phyloP scores from a whole-genome alignment of 2,113 vertebrate genomes.

The Panthera uncia region DNA sequence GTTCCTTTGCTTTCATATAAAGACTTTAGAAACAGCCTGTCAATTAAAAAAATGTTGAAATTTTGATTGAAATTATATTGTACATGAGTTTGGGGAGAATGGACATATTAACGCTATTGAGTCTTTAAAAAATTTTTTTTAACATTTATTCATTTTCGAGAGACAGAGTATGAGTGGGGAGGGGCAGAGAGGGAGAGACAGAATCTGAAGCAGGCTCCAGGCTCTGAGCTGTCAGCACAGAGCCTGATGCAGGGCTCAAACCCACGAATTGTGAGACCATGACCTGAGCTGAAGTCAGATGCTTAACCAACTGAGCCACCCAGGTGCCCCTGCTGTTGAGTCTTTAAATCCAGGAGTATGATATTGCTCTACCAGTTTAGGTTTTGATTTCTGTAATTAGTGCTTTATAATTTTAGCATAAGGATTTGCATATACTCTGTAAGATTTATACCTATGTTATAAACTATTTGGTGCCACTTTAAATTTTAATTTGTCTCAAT shows the following conservation, averaged over 20 bases:
- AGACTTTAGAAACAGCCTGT: not conserved
- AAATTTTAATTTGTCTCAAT: not conserved
- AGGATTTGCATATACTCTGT: not conserved
- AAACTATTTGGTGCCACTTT: not conserved
- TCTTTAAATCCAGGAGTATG: not conserved
- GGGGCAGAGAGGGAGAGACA: too few species aligned
- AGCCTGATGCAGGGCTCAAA: too few species aligned
- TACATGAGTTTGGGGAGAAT: not conserved
- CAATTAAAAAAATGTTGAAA: not conserved
- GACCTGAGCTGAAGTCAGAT: too few species aligned
- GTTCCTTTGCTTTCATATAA: not conserved
- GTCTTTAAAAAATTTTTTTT: not conserved
- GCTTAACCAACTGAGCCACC: too few species aligned
- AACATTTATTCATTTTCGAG: too few species aligned
- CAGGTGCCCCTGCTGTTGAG: not conserved
- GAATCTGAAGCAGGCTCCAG: too few species aligned
- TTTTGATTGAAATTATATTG: not conserved
- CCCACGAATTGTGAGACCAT: too few species aligned
- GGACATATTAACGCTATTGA: not conserved
- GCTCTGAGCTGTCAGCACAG: too few species aligned
- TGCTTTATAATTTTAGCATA: not conserved
- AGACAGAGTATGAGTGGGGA: too few species aligned
- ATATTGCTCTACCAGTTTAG: not conserved
- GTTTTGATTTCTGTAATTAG: not conserved
- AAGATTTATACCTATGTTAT: not conserved